Evolutionary conservation across 2,797 vertebrate species (phyloP), one percentile per base, ranked within the genome.

Genomic region (Chiloscyllium punctatum): DNA sequence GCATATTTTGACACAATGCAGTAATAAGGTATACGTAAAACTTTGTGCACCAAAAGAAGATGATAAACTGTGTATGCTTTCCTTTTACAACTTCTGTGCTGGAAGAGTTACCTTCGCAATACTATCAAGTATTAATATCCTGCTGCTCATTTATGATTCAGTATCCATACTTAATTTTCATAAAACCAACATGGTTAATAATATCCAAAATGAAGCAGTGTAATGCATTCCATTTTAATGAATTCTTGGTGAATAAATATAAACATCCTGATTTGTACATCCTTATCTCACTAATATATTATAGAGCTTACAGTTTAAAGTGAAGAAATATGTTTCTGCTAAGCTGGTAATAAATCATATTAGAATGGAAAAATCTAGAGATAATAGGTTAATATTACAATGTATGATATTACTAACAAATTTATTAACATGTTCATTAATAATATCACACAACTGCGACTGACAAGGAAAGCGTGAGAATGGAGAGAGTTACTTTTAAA

Each of bases 131-230:
- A 30, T 95, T 77, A 77, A 72, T 77, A 23, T 53, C 27, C 48
- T 77, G 3, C 74, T 95, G 71, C 30, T 95, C 48, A 95, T 95
- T 57, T 95, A 95, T 74, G 94, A 95, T 53, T 74, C 57, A 77
- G 53, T 77, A n/a, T 33, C 51, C 1, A 21, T 51, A 95, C 30
- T 95, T 77, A 53, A 74, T 42, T 95, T 77, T 21, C 94, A 95
- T 53, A 37, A 69, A 69, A 92, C 1, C 21, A 92, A 42, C 27
- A 25, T 69, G n/a, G n/a, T 42, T 92, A 69, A 69, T 92, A 37
- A 23, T 42, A 92, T 92, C 62, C 66, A 68, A 92, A 27, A 25
- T 69, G 90, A 68, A 92, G 5, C n/a, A 11, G 90, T 69, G 66
- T 92, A 92, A 69, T 69, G 62, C 62, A 42, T 23, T 69, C 21